phyloP scores from a whole-genome alignment of 2,888 invertebrate species.

The Scrobipalpa atriplicella region DNA sequence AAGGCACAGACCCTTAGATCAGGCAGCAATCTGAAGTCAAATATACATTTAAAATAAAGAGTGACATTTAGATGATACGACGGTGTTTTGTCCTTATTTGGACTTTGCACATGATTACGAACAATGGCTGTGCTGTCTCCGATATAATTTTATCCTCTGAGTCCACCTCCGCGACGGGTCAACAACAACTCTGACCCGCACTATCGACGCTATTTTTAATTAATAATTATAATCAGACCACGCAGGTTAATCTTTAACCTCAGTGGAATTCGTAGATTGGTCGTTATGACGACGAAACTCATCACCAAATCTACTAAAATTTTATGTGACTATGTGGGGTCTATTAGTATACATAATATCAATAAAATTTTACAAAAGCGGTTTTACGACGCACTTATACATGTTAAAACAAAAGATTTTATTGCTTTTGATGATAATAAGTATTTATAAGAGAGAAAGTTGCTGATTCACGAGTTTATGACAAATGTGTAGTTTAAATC shows the following conservation, averaged over 20 bases:
- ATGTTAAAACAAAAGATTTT: slow-evolving; percentile 24
- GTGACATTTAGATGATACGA: too few relatives aligned
- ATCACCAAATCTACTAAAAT: slow-evolving; percentile 16
- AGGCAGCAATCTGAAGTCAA: too few relatives aligned
- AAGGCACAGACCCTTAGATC: too few relatives aligned
- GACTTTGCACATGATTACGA: slow-evolving; percentile 40
- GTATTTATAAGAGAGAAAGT: slow-evolving; percentile 30
- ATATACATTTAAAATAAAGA: too few relatives aligned
- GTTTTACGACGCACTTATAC: slow-evolving; percentile 21
- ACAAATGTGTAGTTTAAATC: slow-evolving; percentile 20
- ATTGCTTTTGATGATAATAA: slow-evolving; percentile 24
- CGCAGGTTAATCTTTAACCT: slow-evolving; percentile 23
- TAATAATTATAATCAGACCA: slow-evolving; percentile 21
- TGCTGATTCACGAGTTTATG: slow-evolving; percentile 23
- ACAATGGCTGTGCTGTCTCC: slow-evolving; percentile 44
- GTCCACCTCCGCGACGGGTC: slow-evolving; percentile 40
- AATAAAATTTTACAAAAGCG: slow-evolving; percentile 26
- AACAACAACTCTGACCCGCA: slow-evolving; percentile 43
- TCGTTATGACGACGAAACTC: slow-evolving; percentile 1
- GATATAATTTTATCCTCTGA: slow-evolving; percentile 36
- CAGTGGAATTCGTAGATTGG: not conserved
- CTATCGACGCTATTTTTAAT: slow-evolving; percentile 37
- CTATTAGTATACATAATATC: slow-evolving; percentile 23
- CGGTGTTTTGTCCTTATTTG: slow-evolving; percentile 29
- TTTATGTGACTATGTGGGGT: slow-evolving; percentile 21